Conservation (phyloP, 2,888 invertebrate genomes). For the Chrysina gloriosa region DNA sequence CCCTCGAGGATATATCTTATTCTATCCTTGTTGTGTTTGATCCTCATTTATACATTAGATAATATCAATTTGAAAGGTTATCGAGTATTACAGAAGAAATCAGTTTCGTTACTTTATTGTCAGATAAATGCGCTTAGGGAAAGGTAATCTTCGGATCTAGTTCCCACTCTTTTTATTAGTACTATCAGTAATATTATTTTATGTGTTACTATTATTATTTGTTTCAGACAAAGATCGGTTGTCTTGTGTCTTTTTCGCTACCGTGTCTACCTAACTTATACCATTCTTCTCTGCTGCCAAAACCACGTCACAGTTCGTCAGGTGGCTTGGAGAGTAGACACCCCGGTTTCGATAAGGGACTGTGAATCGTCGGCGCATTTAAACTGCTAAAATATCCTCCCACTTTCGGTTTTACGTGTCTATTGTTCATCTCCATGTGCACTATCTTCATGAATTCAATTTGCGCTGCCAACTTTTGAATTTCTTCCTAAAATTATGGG, state of each 20-base stretch:
- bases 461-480: slow-evolving; percentile 90
- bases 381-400: slow-evolving; percentile 83
- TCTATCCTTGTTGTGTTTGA: too few species aligned
- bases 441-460: slow-evolving; percentile 95
- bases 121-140: neutral
- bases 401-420: slow-evolving; percentile 85
- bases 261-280: slow-evolving; percentile 53
- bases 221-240: slow-evolving; percentile 54
- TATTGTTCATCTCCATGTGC: slow-evolving; percentile 92
- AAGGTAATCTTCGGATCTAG: slow-evolving; percentile 1
- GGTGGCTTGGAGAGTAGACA: slow-evolving; percentile 57
- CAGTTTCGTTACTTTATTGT: slow-evolving; percentile 22
- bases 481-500: slow-evolving; percentile 80
- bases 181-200: neutral
- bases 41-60: too few species aligned
- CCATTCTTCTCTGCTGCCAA: slow-evolving; percentile 52
- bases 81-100: neutral
- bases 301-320: slow-evolving; percentile 57
- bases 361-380: slow-evolving; percentile 64
- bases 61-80: too few species aligned
- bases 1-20: too few species aligned
- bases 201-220: neutral
- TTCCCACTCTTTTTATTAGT: slow-evolving; percentile 15
- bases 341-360: slow-evolving; percentile 60
- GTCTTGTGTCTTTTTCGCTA: slow-evolving; percentile 53